Base-by-base conservation (phyloP, 2,797 vertebrate genomes). In the Melanotaenia parkinsoni region DNA sequence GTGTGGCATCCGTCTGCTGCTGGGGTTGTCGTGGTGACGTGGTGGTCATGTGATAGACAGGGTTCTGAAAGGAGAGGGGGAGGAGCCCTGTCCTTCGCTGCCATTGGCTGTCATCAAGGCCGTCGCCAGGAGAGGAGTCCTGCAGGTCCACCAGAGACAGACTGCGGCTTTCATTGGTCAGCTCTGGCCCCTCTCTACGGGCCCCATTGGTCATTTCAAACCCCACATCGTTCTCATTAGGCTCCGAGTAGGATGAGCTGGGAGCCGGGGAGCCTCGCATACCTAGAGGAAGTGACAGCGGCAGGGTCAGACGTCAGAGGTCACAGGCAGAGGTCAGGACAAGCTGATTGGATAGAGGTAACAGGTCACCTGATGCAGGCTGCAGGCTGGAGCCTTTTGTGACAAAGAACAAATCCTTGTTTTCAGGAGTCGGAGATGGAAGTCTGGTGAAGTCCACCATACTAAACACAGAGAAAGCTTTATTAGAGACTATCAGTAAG, bases 391-490 rank as follows among this genome's bases (percentile, higher is more conserved):
- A 95, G 70, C 96, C 96, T 91, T 96, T 96, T 0, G 96, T 97
- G 82, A 97, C 92, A 0, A 95, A 95, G 68, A 95, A 95, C 77
- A 95, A 71, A 50, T 95, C 97, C 94, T 99, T 99, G 95, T 99
- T 99, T 94, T 98, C 97, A 54, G 97, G 96, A 87, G 98, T 99
- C 64, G 98, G 97, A 90, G 98, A 99, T 13, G 98, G 98, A 91
- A 99, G 96, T 88, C 98, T 94, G 88, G 98, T 99, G 93, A 98
- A 98, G 92, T 99, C 97, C 90, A 98, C 95, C 93, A 98, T 93
- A 90, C 98, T 90, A 70, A 28, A 72, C 26, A 63, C 51, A 69
- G 22, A 63, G 45, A 22, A 30, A 63, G 13, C 22, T n/a, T 24
- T 14, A 13, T 22, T 13, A 20, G 20, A 22, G 33, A 5, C 11